phyloP scores from a whole-genome alignment of 2,888 invertebrate species.

The Rhamnusium bicolor region DNA sequence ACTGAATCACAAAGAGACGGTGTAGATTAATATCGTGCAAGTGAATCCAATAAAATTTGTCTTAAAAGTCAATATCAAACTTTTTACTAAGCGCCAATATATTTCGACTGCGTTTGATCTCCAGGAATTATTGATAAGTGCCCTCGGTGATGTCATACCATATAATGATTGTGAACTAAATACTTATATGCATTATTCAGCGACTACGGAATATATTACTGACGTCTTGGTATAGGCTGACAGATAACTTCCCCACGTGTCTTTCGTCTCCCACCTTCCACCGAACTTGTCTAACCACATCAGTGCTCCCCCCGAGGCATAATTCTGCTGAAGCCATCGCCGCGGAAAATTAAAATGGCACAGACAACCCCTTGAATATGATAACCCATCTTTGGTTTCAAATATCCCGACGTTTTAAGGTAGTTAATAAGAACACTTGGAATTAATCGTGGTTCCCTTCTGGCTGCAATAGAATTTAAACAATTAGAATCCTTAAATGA shows the following conservation, averaged over 20 bases:
- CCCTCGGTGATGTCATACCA: slow-evolving; percentile 17
- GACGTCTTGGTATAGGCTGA: slow-evolving; percentile 48
- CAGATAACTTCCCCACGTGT: slow-evolving; percentile 48
- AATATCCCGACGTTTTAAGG: slow-evolving; percentile 16
- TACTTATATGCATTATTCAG: slow-evolving; percentile 54
- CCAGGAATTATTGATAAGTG: slow-evolving; percentile 36
- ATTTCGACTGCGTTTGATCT: too few species aligned
- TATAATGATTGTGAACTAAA: slow-evolving; percentile 20
- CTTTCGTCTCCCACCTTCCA: slow-evolving; percentile 38
- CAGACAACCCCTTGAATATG: slow-evolving; percentile 44
- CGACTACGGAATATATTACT: slow-evolving; percentile 43
- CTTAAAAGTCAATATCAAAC: too few species aligned
- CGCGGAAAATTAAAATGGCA: slow-evolving; percentile 63
- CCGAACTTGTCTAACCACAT: slow-evolving; percentile 48
- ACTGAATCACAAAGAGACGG: too few species aligned
- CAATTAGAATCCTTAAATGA: too few species aligned
- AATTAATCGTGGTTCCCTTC: too few species aligned
- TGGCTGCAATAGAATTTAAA: too few species aligned
- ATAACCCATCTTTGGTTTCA: slow-evolving; percentile 34
- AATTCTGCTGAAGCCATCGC: slow-evolving; percentile 60
- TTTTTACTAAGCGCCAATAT: too few species aligned
- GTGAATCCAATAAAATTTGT: too few species aligned
- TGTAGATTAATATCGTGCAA: too few species aligned
- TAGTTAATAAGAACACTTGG: neutral
- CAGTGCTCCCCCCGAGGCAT: slow-evolving; percentile 57